These are phyloP conservation scores for Phrynocephalus versicolor DNA, from an alignment of 2,113 vertebrate genomes.

Conservation along the genomic window DNA sequence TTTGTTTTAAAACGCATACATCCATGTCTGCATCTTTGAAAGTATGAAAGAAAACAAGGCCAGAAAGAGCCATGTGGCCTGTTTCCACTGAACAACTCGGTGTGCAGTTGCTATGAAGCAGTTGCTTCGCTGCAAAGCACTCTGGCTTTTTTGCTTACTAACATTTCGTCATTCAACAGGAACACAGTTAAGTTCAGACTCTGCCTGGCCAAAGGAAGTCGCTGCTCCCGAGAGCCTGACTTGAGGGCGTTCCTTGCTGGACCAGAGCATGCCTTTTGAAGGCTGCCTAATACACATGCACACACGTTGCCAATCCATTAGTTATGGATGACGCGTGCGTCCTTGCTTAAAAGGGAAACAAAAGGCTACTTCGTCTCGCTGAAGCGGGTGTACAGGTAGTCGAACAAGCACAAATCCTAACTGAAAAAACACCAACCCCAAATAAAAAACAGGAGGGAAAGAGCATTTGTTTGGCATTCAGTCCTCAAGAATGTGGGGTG, in stretches of 20 bases:
- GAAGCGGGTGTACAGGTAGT: neutral
- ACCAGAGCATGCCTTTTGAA: neutral
- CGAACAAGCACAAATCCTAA: neutral
- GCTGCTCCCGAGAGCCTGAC: slow-evolving; percentile 9
- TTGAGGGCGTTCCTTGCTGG: neutral
- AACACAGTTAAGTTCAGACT: neutral
- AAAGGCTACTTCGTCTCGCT: neutral
- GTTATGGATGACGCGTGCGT: neutral
- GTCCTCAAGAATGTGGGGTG: no score
- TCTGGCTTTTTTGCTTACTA: slow-evolving; percentile 22
- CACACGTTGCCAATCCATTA: no score
- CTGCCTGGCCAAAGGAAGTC: slow-evolving; percentile 17
- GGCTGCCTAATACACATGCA: neutral
- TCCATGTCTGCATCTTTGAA: no score
- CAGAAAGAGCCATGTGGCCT: neutral
- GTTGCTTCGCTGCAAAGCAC: neutral
- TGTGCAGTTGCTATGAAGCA: slow-evolving; percentile 17
- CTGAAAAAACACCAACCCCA: neutral
- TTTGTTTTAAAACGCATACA: no score
- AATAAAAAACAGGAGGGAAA: neutral
- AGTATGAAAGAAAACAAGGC: neutral
- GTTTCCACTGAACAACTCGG: neutral
- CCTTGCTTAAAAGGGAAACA: neutral
- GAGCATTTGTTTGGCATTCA: neutral
- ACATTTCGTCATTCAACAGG: slow-evolving; percentile 20